Percentiles rank a stretch among this genome's conserved stretches.
phyloP scores from a whole-genome alignment of 92 coral and sea anemone species.

The Porites divaricata region DNA sequence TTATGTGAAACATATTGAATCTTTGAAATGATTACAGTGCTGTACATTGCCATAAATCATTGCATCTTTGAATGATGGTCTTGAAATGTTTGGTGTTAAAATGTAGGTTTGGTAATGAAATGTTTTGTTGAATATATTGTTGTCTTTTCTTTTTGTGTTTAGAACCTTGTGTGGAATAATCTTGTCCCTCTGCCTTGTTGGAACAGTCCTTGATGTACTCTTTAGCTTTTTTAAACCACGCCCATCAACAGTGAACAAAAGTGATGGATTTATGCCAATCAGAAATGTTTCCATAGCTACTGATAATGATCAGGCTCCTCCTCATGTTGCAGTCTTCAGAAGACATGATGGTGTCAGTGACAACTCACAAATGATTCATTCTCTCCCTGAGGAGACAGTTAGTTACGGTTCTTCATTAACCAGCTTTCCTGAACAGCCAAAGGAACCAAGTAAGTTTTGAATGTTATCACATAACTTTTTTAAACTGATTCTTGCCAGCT shows the following conservation, averaged over 20 bases:
- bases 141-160: not conserved
- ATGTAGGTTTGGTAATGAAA: not conserved
- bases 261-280: conserved; percentile 38
- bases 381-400: not conserved
- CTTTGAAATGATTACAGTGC: too few species aligned
- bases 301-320: not conserved
- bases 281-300: conserved; percentile 17
- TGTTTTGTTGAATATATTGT: not conserved
- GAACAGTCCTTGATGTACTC: conserved; percentile 73
- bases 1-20: too few species aligned
- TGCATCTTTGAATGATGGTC: too few species aligned
- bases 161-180: conserved; percentile 84
- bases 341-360: not conserved
- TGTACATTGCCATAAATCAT: too few species aligned
- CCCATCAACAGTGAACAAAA: conserved; percentile 5
- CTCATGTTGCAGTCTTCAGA: not conserved
- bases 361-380: conserved; percentile 1
- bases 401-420: not conserved
- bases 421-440: not conserved
- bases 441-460: conserved; percentile 7
- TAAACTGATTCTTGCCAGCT: too few species aligned
- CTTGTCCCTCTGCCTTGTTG: conserved; percentile 76
- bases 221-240: conserved; percentile 8
- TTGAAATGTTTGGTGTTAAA: too few species aligned
- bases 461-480: too few species aligned